Conservation (phyloP, 30 jellyfish, hydroid and myxozoan species). For the Hydractinia echinata region DNA sequence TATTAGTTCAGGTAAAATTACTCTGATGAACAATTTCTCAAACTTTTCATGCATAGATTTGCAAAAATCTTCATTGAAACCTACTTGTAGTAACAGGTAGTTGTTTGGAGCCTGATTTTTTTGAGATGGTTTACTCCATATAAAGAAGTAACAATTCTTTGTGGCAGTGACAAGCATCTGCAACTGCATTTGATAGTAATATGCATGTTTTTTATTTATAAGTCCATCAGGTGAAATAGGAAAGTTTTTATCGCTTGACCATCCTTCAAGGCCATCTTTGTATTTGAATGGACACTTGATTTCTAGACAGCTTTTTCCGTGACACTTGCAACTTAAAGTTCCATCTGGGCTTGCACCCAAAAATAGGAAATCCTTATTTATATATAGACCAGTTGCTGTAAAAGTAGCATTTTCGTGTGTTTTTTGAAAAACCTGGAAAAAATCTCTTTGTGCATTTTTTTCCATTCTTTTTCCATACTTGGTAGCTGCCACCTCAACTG, state of each 20-base stretch:
- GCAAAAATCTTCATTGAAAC: constrained; percentile 20
- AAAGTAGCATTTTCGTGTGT: not conserved
- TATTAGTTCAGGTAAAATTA: not conserved
- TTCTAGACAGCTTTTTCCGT: not conserved
- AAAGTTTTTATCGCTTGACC: too few species aligned
- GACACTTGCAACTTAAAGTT: not conserved
- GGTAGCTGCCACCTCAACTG: too few species aligned
- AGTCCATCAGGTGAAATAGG: constrained; percentile 14
- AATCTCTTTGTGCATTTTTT: not conserved
- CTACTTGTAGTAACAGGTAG: constrained; percentile 17
- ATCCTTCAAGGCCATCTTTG: too few species aligned
- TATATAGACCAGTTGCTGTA: not conserved
- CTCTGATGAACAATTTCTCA: not conserved
- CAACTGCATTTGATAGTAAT: constrained; percentile 47
- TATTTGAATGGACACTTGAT: too few species aligned
- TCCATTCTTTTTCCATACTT: not conserved
- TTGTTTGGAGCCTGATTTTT: not conserved
- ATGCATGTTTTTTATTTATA: constrained; percentile 17
- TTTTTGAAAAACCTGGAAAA: not conserved
- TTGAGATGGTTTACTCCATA: not conserved
- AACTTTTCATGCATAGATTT: not conserved
- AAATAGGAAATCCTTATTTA: not conserved
- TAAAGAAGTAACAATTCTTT: constrained; percentile 11
- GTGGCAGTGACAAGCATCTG: constrained; percentile 34
- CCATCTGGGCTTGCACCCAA: constrained; percentile 16